Evolutionary conservation across 2,113 vertebrate genomes (phyloP).

Genomic region (Spheniscus mendiculus): DNA sequence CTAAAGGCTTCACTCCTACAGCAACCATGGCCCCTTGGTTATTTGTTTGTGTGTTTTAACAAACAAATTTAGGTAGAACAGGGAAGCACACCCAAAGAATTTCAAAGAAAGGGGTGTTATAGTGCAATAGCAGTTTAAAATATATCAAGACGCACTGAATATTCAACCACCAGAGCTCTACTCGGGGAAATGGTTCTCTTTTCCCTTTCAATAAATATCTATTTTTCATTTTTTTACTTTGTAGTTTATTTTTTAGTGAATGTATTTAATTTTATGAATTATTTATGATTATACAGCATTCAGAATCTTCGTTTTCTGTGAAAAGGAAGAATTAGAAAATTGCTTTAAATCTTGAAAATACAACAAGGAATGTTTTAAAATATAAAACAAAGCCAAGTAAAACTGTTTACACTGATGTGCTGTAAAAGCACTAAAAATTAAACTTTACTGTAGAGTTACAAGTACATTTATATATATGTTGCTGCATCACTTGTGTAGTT

Average conservation of each 20-base stretch:
- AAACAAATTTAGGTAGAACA: constrained; percentile 90
- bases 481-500: constrained; percentile 87
- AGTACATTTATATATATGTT: constrained; percentile 90
- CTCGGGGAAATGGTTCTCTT: constrained; percentile 87
- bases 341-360: constrained; percentile 97
- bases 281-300: constrained; percentile 98
- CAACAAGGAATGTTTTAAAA: constrained; percentile 97
- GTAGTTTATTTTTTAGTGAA: constrained; percentile 99
- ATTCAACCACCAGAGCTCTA: constrained; percentile 96
- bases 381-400: constrained; percentile 99
- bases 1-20: constrained; percentile 80
- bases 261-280: constrained; percentile 99
- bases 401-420: constrained; percentile 99
- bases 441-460: constrained; percentile 93
- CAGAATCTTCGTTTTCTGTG: constrained; percentile 99
- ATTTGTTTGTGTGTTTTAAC: constrained; percentile 84
- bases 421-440: constrained; percentile 88
- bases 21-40: constrained; percentile 80
- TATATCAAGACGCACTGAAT: constrained; percentile 98
- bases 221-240: constrained; percentile 91
- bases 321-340: constrained; percentile 99
- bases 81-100: constrained; percentile 96
- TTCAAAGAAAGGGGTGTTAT: constrained; percentile 91
- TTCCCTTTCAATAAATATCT: constrained; percentile 98
- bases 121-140: constrained; percentile 98